Evolutionary conservation across 1,140 invertebrate species (phyloP), one percentile per base, ranked within the genome.

Genomic region (Phthorimaea operculella): DNA sequence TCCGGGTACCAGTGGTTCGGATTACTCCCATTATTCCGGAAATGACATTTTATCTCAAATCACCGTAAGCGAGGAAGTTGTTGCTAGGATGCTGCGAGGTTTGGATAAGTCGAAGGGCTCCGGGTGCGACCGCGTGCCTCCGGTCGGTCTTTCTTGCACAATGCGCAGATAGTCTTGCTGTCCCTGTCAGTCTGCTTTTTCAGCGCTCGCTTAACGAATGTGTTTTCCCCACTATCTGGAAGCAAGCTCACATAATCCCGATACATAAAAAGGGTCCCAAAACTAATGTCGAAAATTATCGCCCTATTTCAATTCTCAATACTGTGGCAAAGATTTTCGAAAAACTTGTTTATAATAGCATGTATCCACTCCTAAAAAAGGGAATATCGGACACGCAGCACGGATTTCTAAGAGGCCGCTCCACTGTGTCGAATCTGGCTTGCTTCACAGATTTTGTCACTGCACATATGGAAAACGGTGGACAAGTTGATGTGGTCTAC

Each of bases 401-500:
- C 16, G 54, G 54, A 34, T 55, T 55, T 34, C 6, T 55, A 33
- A 48, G 18, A 14, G 39, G 21, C 5, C 42, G 54, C 33, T 55
- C 54, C n/a, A 66, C 63, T 4, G 15, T 49, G 0, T 54, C 66
- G 4, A 71, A 71, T 47, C 47, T 74, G 3, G n/a, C 54, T 0
- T 12, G 58, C n/a, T 62, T 65, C 15, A 48, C 44, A 9, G 39
- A 63, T 39, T 57, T 44, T 47, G 21, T 66, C 18, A 9, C 52
- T 0, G 11, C 49, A n/a, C 45, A 54, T 7, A 50, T 66, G n/a
- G 64, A 66, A 10, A 33, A 36, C 9, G 52, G 58, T 7, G 7
- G 14, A n/a, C 66, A 74, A 34, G 54, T 68, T n/a, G 65, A 73
- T 51, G 62, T 58, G 3, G 54, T 64, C 1, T 64, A 73, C 52